Evolutionary conservation across 1,140 invertebrate species (phyloP).

Genomic region (Ceratosolen solmsi): DNA sequence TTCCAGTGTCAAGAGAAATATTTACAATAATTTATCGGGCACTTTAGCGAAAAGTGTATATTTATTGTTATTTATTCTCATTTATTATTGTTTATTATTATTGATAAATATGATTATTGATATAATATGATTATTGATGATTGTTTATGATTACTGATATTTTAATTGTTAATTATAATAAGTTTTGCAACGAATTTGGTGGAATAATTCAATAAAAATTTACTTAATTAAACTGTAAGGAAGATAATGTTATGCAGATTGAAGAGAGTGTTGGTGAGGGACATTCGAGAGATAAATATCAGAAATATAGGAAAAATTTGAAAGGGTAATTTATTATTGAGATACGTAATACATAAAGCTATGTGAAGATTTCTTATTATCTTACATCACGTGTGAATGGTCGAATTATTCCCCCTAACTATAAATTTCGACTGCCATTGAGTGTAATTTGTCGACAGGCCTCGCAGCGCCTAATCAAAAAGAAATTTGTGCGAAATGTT

Average conservation of each 20-base stretch:
- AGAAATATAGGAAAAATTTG: not conserved
- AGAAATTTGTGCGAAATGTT: constrained; percentile 34
- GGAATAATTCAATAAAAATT: not conserved
- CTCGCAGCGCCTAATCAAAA: constrained; percentile 43
- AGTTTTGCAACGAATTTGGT: not conserved
- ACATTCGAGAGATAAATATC: no score
- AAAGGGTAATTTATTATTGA: not conserved
- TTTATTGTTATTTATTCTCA: not conserved
- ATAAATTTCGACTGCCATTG: constrained; percentile 20
- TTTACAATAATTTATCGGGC: not conserved
- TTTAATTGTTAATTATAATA: not conserved
- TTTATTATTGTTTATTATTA: no score
- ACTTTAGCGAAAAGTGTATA: not conserved
- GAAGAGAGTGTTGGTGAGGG: no score
- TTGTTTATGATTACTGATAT: no score
- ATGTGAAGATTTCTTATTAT: not conserved
- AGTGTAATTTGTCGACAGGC: constrained; percentile 31
- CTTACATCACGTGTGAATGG: not conserved
- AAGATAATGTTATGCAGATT: not conserved
- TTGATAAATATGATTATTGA: no score
- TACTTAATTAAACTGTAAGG: not conserved
- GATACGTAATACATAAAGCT: no score
- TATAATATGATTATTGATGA: no score
- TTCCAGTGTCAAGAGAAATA: not conserved
- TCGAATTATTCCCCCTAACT: not conserved